Base-by-base conservation (phyloP, 2,113 vertebrate genomes). In the Asarcornis scutulata region DNA sequence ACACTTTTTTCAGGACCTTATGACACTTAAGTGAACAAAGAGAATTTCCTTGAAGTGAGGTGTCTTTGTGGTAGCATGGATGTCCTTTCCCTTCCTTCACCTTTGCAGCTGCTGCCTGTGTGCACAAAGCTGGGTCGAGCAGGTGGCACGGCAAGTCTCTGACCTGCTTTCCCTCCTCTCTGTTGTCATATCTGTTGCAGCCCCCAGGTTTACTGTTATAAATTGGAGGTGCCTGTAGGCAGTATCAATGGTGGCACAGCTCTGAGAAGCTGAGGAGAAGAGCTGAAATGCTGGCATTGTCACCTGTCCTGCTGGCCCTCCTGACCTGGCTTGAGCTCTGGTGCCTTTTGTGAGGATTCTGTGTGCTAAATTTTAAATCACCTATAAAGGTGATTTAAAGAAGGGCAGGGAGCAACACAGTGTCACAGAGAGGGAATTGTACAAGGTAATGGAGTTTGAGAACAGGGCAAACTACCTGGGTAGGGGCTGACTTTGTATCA, bases 351-450 rank as follows among this genome's bases (percentile, higher is more conserved):
- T 23, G 13, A 31, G 42, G 10, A 62, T 83, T 77, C 11, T 10
- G 5, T 0, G 0, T 69, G 12, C 27, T 6, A 4, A 5, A 2
- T 77, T 11, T 88, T n/a, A 17, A 72, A 63, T n/a, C 0, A 9
- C 17, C 62, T 74, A 6, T 64, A 38, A 40, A 40, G 40, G 13
- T 40, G 12, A 40, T 40, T 40, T 40, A 40, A 40, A 66, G 34
- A 38, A 29, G 36, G 4, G 2, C 31, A 13, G 44, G 11, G 9
- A 46, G 3, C 0, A 1, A 6, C 72, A 8, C 7, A 87, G 20
- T 59, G 75, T n/a, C 27, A 5, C 12, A 16, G 23, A 17, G 29
- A 81, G n/a, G 52, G 50, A 32, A 13, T 16, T 13, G 34, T 36
- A 44, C 1, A 22, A 55, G 56, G 31, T 29, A 56, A 12, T 15